These are phyloP conservation scores for Acipenser oxyrinchus DNA, from an alignment of 2,797 vertebrate species.

Conservation along the genomic window DNA sequence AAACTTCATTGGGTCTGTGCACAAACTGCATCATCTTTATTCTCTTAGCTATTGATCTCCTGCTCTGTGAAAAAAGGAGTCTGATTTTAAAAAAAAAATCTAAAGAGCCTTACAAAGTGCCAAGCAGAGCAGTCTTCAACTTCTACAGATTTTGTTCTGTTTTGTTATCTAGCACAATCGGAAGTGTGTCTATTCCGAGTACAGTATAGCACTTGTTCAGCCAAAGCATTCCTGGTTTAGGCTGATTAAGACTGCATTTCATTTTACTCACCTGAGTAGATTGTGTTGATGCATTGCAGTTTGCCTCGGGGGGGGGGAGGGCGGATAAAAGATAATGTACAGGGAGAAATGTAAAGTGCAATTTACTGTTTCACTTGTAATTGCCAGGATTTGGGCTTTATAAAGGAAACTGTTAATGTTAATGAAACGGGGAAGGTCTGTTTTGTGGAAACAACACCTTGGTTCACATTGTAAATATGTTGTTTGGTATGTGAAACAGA, in stretches of 20 bases:
- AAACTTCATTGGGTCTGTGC: too few relatives aligned
- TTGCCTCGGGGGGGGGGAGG: not conserved
- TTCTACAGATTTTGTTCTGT: too few relatives aligned
- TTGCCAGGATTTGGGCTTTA: conserved; percentile 2
- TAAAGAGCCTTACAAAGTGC: not conserved
- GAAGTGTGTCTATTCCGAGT: not conserved
- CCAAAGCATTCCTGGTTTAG: not conserved
- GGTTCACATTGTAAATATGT: conserved; percentile 40
- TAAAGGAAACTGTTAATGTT: conserved; percentile 1
- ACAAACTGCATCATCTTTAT: too few relatives aligned
- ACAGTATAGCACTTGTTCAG: not conserved
- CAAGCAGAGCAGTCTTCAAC: not conserved
- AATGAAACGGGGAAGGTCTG: not conserved
- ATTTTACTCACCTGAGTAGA: not conserved
- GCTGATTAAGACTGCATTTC: not conserved
- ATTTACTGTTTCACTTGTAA: conserved; percentile 5
- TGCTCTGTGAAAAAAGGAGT: too few relatives aligned
- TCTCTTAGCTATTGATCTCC: too few relatives aligned
- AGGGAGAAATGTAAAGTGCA: conserved; percentile 6
- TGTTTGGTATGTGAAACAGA: conserved; percentile 19
- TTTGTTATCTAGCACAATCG: not conserved
- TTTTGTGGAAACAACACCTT: conserved; percentile 28
- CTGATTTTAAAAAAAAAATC: too few relatives aligned
- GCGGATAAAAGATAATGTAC: not conserved
- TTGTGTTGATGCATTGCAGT: not conserved